Percentiles rank a stretch among this genome's conserved stretches.
Conservation (phyloP, 2,113 vertebrate species). For the Etia nguti region DNA sequence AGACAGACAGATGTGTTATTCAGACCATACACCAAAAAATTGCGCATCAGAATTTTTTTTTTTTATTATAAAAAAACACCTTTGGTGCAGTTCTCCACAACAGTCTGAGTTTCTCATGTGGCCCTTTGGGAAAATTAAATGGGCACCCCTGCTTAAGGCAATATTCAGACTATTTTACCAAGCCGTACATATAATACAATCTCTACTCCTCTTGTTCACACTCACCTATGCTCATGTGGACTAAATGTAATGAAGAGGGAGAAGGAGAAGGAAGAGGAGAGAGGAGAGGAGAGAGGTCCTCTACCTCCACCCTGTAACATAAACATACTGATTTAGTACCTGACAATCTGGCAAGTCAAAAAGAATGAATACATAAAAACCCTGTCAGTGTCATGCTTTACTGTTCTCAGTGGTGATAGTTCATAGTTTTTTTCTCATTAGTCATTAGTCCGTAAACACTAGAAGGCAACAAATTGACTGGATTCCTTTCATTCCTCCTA, state of each 20-base stretch:
- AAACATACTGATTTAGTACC: background rate
- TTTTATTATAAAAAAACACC: no score
- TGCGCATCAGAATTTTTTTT: background rate
- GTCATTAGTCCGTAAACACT: background rate
- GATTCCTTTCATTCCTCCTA: background rate
- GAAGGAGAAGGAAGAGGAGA: background rate
- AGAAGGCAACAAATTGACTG: background rate
- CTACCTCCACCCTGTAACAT: rapidly evolving
- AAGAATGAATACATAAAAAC: background rate
- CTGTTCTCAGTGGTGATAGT: background rate
- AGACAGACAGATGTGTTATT: background rate
- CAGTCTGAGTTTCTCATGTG: background rate
- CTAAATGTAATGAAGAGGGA: background rate
- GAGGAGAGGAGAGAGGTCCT: background rate
- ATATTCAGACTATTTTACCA: background rate
- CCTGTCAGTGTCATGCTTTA: background rate
- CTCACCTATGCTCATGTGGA: background rate
- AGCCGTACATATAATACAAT: background rate
- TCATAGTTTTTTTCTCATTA: background rate
- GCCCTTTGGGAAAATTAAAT: background rate
- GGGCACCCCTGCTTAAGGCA: background rate
- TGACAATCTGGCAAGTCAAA: background rate
- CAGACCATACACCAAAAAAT: background rate
- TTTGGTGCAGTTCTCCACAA: background rate
- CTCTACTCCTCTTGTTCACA: background rate